Conservation (phyloP, 2,797 vertebrate genomes). For the Notolepis coatsorum region DNA sequence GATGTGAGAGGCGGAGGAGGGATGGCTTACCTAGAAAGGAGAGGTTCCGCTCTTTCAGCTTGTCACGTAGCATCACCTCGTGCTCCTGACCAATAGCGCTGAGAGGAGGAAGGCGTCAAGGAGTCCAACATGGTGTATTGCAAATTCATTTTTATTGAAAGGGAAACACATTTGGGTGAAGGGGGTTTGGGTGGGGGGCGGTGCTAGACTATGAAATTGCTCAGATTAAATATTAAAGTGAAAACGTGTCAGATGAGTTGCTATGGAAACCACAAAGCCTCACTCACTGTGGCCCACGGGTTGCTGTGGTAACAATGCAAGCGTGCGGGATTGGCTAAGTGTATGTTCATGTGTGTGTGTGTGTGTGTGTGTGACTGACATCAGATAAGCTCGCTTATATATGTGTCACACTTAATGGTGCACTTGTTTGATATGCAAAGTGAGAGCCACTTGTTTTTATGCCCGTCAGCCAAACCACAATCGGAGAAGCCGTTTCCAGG, state of each 20-base stretch:
- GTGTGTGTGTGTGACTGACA: conserved; percentile 1
- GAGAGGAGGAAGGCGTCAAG: conserved; percentile 70
- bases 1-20: conserved; percentile 15
- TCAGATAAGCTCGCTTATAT: conserved; percentile 25
- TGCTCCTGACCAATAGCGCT: conserved; percentile 96
- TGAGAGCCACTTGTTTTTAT: conserved; percentile 30
- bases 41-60: conserved; percentile 91
- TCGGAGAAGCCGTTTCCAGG: conserved; percentile 28
- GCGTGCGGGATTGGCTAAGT: not conserved
- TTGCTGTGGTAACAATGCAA: conserved; percentile 9
- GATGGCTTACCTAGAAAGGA: conserved; percentile 93
- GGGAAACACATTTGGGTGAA: not conserved
- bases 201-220: not conserved
- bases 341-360: not conserved
- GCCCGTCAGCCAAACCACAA: conserved; percentile 10
- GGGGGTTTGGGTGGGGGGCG: too few species aligned
- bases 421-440: conserved; percentile 41
- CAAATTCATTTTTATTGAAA: not conserved
- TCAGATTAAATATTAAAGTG: not conserved
- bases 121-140: conserved; percentile 39
- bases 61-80: conserved; percentile 92
- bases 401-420: conserved; percentile 16
- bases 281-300: not conserved
- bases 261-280: conserved; percentile 60
- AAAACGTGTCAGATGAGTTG: conserved; percentile 53